These are phyloP conservation scores for Teleiodes luculella DNA, from an alignment of 2,888 invertebrate species.

Conservation along the genomic window DNA sequence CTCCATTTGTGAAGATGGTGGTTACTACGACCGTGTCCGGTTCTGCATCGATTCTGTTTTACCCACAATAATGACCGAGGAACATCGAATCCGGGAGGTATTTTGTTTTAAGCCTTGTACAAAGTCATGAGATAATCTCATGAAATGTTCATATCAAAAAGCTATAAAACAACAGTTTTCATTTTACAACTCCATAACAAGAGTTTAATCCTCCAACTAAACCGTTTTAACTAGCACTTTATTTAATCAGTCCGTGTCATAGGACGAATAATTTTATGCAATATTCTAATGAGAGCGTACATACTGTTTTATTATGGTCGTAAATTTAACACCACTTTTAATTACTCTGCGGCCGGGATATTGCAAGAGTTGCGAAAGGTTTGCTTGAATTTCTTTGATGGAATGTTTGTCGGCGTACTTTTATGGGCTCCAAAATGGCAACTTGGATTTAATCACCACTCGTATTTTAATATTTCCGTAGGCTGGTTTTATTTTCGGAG, in stretches of 20 bases:
- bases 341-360: neutral
- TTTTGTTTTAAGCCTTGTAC: too few relatives aligned
- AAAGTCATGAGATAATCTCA: too few relatives aligned
- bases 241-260: neutral
- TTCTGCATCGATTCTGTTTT: too few relatives aligned
- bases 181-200: too few relatives aligned
- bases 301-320: slow-evolving; percentile 6
- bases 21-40: too few relatives aligned
- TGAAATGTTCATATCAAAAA: too few relatives aligned
- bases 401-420: neutral
- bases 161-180: too few relatives aligned
- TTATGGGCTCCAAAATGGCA: neutral
- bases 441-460: neutral
- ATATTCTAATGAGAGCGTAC: slow-evolving; percentile 9
- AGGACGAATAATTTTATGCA: slow-evolving; percentile 12
- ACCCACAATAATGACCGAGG: too few relatives aligned
- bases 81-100: too few relatives aligned
- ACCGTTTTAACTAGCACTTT: neutral
- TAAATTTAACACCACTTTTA: slow-evolving; percentile 17
- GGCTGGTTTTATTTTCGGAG: neutral
- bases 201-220: neutral
- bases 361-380: neutral
- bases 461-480: neutral
- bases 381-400: neutral
- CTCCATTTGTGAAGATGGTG: too few relatives aligned